Percentiles rank a stretch among this genome's conserved stretches.
Evolutionary conservation across 2,888 invertebrate species (phyloP).

Genomic region (Didymodactylos carnosus): DNA sequence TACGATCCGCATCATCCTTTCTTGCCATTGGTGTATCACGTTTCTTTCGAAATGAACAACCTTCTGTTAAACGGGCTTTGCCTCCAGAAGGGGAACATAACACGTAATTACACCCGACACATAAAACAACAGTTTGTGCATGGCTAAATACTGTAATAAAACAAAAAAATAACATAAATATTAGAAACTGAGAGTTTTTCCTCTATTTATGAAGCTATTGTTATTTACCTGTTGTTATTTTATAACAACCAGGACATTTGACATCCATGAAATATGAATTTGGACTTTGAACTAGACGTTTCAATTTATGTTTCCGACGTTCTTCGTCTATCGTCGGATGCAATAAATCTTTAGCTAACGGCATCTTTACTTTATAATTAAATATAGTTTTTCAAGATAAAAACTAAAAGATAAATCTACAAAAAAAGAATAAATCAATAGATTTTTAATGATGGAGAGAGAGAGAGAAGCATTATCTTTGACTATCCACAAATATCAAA

Average conservation of each 20-base stretch:
- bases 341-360: slow-evolving; percentile 80
- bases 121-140: slow-evolving; percentile 92
- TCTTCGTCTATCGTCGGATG: slow-evolving; percentile 83
- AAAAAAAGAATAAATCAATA: too few species aligned
- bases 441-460: too few species aligned
- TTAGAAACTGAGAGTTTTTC: background rate
- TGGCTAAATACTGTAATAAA: slow-evolving; percentile 64
- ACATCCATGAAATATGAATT: slow-evolving; percentile 99
- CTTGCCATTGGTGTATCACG: background rate
- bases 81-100: slow-evolving; percentile 97
- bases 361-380: background rate
- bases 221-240: background rate
- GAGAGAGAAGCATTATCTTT: too few species aligned
- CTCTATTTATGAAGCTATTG: too few species aligned
- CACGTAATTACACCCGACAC: slow-evolving; percentile 92
- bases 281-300: slow-evolving; percentile 92
- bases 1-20: background rate
- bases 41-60: slow-evolving; percentile 22
- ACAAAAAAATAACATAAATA: background rate
- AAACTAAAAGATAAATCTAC: too few species aligned
- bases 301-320: slow-evolving; percentile 82
- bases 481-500: too few species aligned
- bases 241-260: slow-evolving; percentile 64
- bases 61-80: slow-evolving; percentile 91
- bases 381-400: too few species aligned